Percentiles rank a stretch among this genome's conserved stretches.
Conservation (phyloP, 1,140 invertebrate species). For the Mya arenaria region DNA sequence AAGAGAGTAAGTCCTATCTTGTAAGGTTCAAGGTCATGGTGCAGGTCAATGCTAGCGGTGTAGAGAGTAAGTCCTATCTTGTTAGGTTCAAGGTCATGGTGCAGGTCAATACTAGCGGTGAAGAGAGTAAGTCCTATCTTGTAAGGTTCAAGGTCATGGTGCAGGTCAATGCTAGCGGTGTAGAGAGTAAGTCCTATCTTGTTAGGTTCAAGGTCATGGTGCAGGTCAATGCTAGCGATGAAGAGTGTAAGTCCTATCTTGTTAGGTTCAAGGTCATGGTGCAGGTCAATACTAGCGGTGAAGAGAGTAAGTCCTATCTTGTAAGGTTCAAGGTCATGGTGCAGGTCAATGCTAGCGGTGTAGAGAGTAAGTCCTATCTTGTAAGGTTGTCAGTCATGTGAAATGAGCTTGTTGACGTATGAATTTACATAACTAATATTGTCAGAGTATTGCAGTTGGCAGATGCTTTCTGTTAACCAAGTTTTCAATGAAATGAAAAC, state of each 20-base stretch:
- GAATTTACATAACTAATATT: no score
- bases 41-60: slow-evolving; percentile 97
- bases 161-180: slow-evolving; percentile 97
- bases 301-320: slow-evolving; percentile 87
- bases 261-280: slow-evolving; percentile 92
- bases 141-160: slow-evolving; percentile 89
- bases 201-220: no score
- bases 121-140: slow-evolving; percentile 87
- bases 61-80: slow-evolving; percentile 91
- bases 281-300: slow-evolving; percentile 97
- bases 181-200: slow-evolving; percentile 91
- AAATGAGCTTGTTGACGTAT: no score
- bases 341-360: slow-evolving; percentile 97
- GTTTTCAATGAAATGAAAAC: no score
- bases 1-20: no score
- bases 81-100: slow-evolving; percentile 92
- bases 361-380: slow-evolving; percentile 87
- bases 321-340: slow-evolving; percentile 89
- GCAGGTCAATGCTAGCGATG: no score
- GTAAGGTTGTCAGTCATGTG: no score
- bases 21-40: slow-evolving; percentile 92
- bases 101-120: slow-evolving; percentile 97
- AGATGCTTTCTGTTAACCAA: no score
- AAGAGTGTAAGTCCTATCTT: no score
- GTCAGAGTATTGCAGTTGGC: no score